These are phyloP conservation scores for Fistularia tabacaria DNA, from an alignment of 2,797 vertebrate genomes.

Conservation along the genomic window DNA sequence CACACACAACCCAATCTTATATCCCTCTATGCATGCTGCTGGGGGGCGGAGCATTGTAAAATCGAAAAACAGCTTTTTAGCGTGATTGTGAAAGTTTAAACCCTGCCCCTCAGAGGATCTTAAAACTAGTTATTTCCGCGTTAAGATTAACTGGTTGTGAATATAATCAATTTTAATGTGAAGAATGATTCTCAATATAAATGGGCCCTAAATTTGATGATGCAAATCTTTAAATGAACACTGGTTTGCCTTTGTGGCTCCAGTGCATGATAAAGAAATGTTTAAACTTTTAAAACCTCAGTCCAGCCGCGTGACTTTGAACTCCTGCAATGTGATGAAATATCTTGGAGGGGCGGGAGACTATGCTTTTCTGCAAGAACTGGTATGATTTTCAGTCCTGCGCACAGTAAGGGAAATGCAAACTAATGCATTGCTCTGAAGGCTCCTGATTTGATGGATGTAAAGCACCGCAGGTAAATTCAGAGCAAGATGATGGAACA, in stretches of 20 bases:
- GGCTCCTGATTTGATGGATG: constrained; percentile 48
- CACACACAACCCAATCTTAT: constrained; percentile 53
- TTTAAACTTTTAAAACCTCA: constrained; percentile 2
- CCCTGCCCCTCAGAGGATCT: constrained; percentile 53
- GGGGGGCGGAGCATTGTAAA: constrained; percentile 74
- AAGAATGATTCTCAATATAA: no score
- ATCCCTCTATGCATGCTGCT: constrained; percentile 73
- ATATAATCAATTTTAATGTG: neutral
- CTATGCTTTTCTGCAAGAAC: constrained; percentile 36
- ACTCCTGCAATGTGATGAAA: constrained; percentile 7
- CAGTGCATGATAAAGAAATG: no score
- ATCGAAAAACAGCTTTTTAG: constrained; percentile 60
- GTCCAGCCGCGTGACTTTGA: constrained; percentile 9
- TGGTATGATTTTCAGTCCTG: constrained; percentile 46
- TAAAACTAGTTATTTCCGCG: neutral
- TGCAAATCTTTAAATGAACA: no score
- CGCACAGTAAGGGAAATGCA: constrained; percentile 44
- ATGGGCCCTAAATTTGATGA: no score
- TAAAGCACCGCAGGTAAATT: constrained; percentile 46
- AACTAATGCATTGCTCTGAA: constrained; percentile 51
- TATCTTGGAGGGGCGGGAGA: constrained; percentile 15
- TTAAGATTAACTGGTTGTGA: no score
- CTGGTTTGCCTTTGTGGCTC: no score
- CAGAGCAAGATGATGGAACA: constrained; percentile 59
- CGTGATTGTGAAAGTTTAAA: constrained; percentile 83